Base-by-base conservation (phyloP, 1,140 invertebrate species). In the Drosophila micromelanica region DNA sequence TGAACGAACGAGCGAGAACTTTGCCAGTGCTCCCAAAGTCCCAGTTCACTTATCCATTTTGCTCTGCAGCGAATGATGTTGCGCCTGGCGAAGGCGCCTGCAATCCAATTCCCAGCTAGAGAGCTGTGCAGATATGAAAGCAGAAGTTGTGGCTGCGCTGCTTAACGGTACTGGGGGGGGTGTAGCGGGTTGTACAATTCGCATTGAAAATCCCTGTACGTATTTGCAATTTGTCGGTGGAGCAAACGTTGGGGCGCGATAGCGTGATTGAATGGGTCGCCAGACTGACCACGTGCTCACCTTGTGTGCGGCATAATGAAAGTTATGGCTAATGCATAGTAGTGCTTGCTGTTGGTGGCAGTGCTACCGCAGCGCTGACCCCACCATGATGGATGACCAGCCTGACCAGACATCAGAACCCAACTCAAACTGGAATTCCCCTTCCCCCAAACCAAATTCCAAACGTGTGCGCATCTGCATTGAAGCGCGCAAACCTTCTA, bases 251-350 rank as follows among this genome's bases (percentile, higher is more conserved):
- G 71, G 63, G 77, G 82, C 81, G 74, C 82, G 67, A 86, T 81
- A 64, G 70, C 71, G 78, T 87, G 82, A 87, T 78, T 87, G 82
- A 86, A 86, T 86, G 82, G 82, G 57, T 86, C 75, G 73, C 73
- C 62, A 67, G 63, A 54, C 63, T 49, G 56, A 46, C 55, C 56
- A 49, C 49, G 64, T 42, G 62, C 17, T 49, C 20, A 40, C 4
- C 48, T 37, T 55, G 61, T 60, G 61, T 64, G 60, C 30, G 56
- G 68, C 78, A 82, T 86, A 86, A 86, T 86, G 78, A 86, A 82
- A 87, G 82, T 86, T 86, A 86, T 82, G 69, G 81, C 82, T 86
- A 86, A 86, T 86, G 81, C 81, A 87, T 57, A 57, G n/a, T 11
- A 32, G 40, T 12, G 9, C 2, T 32, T 35, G 32, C 9, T 35